These are phyloP conservation scores for Odocoileus virginianus DNA, from an alignment of 2,113 vertebrate species.

Conservation along the genomic window DNA sequence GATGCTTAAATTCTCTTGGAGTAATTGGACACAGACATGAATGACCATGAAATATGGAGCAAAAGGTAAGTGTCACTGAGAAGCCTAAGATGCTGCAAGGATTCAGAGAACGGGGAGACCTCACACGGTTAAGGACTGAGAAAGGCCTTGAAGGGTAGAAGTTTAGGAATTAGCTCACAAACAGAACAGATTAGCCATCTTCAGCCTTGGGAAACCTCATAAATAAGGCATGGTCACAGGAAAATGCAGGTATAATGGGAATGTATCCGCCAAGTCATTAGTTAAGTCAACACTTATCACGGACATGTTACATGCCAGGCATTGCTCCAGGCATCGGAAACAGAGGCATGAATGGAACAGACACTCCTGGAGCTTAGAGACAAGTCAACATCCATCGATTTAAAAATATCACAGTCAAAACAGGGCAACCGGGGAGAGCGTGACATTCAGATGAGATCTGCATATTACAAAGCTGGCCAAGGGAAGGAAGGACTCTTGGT, in stretches of 20 bases:
- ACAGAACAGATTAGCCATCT: not conserved
- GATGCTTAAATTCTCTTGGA: not conserved
- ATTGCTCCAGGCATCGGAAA: no score
- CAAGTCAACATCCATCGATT: fast-evolving
- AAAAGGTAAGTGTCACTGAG: fast-evolving
- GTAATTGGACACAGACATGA: not conserved
- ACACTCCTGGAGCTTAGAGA: not conserved
- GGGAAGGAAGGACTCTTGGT: not conserved
- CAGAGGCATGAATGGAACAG: not conserved
- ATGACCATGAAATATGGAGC: fast-evolving
- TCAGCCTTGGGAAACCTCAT: not conserved
- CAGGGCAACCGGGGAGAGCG: fast-evolving
- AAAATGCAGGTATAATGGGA: not conserved
- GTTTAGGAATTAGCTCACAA: not conserved
- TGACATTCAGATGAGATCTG: not conserved
- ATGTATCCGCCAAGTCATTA: not conserved
- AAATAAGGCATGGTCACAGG: not conserved
- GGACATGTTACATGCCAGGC: not conserved
- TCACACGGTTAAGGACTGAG: not conserved
- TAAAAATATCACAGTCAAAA: not conserved
- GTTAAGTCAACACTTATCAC: not conserved
- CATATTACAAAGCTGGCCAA: fast-evolving
- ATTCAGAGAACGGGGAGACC: no score
- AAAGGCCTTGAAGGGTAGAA: not conserved
- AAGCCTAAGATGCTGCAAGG: fast-evolving